These are phyloP conservation scores for Trichomycterus rosablanca DNA, from an alignment of 2,113 vertebrate species.

Conservation along the genomic window DNA sequence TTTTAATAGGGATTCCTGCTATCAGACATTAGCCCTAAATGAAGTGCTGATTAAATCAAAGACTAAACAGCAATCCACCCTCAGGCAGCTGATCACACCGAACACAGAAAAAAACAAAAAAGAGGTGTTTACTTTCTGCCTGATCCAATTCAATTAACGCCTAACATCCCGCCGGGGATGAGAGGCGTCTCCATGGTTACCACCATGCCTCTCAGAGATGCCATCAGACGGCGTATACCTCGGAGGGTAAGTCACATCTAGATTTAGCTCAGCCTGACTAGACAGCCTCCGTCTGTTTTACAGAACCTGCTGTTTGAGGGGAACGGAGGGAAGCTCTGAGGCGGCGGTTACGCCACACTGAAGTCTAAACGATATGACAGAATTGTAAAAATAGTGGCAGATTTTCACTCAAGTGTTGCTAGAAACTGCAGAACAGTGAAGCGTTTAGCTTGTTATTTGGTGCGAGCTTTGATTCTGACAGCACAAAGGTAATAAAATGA, in stretches of 20 bases:
- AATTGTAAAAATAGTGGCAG: too few relatives aligned
- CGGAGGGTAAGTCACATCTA: conserved; percentile 9
- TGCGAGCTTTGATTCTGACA: too few relatives aligned
- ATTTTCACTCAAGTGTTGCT: too few relatives aligned
- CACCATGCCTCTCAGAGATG: conserved; percentile 19
- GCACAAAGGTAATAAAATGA: too few relatives aligned
- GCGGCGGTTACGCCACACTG: too few relatives aligned
- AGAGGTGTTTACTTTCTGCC: conserved; percentile 6
- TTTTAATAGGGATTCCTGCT: background rate
- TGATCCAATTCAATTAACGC: conserved; percentile 27
- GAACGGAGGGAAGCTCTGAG: too few relatives aligned
- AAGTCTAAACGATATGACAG: too few relatives aligned
- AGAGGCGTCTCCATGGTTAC: conserved; percentile 37
- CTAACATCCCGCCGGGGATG: background rate
- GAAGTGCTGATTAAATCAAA: conserved; percentile 18
- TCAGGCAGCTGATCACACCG: background rate
- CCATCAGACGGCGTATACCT: conserved; percentile 9
- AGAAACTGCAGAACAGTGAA: too few relatives aligned
- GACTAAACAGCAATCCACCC: background rate
- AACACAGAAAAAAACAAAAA: too few relatives aligned
- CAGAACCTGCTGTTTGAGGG: background rate
- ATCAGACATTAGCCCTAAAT: background rate
- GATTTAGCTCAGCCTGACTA: conserved; percentile 14
- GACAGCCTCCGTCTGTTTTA: conserved; percentile 6
- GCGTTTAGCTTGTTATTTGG: too few relatives aligned